These are phyloP conservation scores for Liolophura sinensis DNA, from an alignment of 1,140 invertebrate species.

Conservation along the genomic window DNA sequence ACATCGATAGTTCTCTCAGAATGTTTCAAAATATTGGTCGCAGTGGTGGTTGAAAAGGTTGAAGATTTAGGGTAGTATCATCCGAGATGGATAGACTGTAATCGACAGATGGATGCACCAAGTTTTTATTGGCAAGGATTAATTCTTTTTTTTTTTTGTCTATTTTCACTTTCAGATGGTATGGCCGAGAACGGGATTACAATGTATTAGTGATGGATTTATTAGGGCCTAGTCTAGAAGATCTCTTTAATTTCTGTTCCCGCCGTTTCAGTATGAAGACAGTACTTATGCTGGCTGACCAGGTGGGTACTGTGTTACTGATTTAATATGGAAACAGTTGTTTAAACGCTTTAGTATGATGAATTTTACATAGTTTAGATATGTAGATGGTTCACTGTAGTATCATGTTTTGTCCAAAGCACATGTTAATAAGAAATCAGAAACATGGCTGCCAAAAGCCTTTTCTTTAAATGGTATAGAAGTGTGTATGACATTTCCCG, in stretches of 20 bases:
- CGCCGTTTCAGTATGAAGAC: conserved; percentile 97
- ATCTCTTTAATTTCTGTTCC: conserved; percentile 96
- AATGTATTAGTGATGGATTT: conserved; percentile 98
- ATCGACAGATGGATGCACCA: too few species aligned
- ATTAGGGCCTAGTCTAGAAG: conserved; percentile 91
- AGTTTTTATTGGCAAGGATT: too few species aligned
- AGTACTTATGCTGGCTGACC: conserved; percentile 95
- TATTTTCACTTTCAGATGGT: conserved; percentile 68
- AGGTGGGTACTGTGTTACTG: conserved; percentile 53
- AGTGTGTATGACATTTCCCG: too few species aligned
- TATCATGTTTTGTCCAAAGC: too few species aligned
- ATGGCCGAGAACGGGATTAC: conserved; percentile 89
- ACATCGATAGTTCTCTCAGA: too few species aligned
- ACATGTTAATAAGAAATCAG: too few species aligned
- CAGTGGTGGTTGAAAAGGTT: too few species aligned
- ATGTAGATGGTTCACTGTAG: background rate
- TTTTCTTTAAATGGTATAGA: too few species aligned
- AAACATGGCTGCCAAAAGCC: too few species aligned
- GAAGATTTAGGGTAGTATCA: too few species aligned
- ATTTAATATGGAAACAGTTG: background rate
- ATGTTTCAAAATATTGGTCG: too few species aligned
- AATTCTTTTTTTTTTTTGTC: background rate
- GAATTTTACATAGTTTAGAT: background rate
- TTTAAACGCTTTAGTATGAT: background rate
- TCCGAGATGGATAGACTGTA: too few species aligned